Evolutionary conservation across 2,888 invertebrate species (phyloP).

Genomic region (Tetanocera ferruginea): DNA sequence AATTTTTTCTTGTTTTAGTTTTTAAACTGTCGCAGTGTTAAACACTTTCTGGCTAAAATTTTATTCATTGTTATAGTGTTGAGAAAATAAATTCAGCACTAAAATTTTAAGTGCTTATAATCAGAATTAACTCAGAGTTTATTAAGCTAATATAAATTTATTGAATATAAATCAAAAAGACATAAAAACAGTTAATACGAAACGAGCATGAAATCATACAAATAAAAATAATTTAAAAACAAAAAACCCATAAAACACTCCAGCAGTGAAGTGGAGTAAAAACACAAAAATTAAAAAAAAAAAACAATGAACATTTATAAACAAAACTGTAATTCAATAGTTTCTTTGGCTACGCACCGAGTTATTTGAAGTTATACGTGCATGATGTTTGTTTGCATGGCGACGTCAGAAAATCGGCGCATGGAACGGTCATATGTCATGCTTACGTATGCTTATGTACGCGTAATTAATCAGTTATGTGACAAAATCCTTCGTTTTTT

Average conservation of each 20-base stretch:
- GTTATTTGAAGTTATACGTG: no score
- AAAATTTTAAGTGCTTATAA: background rate
- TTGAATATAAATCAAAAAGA: background rate
- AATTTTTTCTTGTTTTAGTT: no score
- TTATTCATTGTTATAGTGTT: background rate
- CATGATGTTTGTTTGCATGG: no score
- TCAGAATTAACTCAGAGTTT: background rate
- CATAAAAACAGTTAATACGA: background rate
- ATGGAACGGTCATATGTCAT: constrained; percentile 12
- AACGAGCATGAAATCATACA: no score
- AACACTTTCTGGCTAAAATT: background rate
- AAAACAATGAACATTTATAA: no score
- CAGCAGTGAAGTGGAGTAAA: background rate
- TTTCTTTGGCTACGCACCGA: background rate
- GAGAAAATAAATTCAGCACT: background rate
- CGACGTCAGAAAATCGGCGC: constrained; percentile 6
- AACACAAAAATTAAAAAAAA: background rate
- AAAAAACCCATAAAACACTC: background rate
- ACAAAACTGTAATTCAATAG: constrained; percentile 22
- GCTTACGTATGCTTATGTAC: constrained; percentile 5
- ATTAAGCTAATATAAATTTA: background rate
- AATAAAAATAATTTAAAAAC: no score
- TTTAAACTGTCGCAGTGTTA: background rate
- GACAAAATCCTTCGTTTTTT: background rate
- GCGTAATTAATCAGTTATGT: constrained; percentile 23